phyloP scores from a whole-genome alignment of 2,797 vertebrate species.

The Lagorchestes hirsutus region DNA sequence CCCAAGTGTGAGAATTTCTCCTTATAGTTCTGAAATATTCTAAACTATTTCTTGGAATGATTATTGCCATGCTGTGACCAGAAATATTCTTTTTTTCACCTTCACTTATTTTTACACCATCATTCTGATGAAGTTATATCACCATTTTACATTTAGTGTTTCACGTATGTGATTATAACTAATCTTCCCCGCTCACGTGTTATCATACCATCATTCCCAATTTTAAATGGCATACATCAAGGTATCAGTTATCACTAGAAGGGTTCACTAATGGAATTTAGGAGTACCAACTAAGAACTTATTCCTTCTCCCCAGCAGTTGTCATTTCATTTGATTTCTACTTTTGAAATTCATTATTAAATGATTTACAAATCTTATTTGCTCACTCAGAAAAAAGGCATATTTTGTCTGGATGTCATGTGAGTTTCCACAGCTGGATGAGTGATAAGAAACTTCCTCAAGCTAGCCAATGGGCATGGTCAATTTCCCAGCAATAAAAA shows the following conservation, averaged over 20 bases:
- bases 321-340: constrained; percentile 55
- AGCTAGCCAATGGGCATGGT: constrained; percentile 61
- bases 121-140: neutral
- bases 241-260: neutral
- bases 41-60: constrained; percentile 20
- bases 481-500: constrained; percentile 71
- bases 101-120: neutral
- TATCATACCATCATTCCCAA: neutral
- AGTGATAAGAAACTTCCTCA: constrained; percentile 72
- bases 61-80: neutral
- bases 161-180: neutral
- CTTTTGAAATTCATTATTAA: constrained; percentile 67
- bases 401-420: constrained; percentile 31
- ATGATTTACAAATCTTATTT: constrained; percentile 65
- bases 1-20: neutral
- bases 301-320: constrained; percentile 53
- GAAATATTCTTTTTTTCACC: neutral
- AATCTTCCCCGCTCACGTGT: neutral
- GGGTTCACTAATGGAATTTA: neutral
- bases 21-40: neutral
- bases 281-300: constrained; percentile 18
- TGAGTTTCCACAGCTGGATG: constrained; percentile 64
- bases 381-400: constrained; percentile 58
- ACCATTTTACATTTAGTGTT: neutral
- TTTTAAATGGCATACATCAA: neutral